Evolutionary conservation across 2,113 vertebrate genomes (phyloP).

Genomic region (Cyprinus carpio): DNA sequence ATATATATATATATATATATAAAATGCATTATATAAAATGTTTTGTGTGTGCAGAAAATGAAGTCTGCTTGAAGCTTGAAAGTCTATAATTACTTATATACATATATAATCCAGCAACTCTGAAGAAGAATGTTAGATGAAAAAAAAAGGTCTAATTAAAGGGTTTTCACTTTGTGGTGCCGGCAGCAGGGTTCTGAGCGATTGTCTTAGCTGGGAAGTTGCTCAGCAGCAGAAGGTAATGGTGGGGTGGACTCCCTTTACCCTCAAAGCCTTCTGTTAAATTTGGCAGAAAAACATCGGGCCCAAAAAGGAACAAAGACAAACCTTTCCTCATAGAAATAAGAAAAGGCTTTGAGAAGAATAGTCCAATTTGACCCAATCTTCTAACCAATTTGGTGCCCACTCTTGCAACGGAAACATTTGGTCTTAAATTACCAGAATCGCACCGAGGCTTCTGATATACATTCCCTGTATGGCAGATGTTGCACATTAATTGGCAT

Average conservation of each 20-base stretch:
- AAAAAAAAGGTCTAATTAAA: slow-evolving; percentile 76
- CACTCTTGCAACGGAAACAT: slow-evolving; percentile 84
- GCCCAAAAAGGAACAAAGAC: slow-evolving; percentile 76
- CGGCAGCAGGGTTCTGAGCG: slow-evolving; percentile 90
- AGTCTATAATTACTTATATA: slow-evolving; percentile 74
- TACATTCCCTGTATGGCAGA: slow-evolving; percentile 86
- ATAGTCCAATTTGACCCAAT: slow-evolving; percentile 86
- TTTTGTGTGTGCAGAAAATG: slow-evolving; percentile 5
- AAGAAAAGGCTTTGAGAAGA: slow-evolving; percentile 74
- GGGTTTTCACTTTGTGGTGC: slow-evolving; percentile 87
- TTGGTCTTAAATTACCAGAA: slow-evolving; percentile 85
- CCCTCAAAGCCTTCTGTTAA: slow-evolving; percentile 96
- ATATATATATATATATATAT: too few relatives aligned
- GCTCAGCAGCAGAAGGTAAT: slow-evolving; percentile 90
- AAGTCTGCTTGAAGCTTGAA: slow-evolving; percentile 46
- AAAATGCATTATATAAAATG: too few relatives aligned
- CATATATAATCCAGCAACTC: slow-evolving; percentile 77
- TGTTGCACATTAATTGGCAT: slow-evolving; percentile 97
- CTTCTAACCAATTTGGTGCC: slow-evolving; percentile 81
- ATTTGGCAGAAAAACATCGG: slow-evolving; percentile 93
- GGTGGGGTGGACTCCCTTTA: slow-evolving; percentile 84
- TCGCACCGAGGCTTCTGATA: slow-evolving; percentile 84
- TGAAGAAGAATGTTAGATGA: slow-evolving; percentile 73
- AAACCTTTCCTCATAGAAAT: slow-evolving; percentile 71
- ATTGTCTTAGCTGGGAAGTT: slow-evolving; percentile 88